Percentiles rank a stretch among this genome's conserved stretches.
These are phyloP conservation scores for Heterohyrax brucei DNA, from an alignment of 2,797 vertebrate genomes.

Conservation along the genomic window DNA sequence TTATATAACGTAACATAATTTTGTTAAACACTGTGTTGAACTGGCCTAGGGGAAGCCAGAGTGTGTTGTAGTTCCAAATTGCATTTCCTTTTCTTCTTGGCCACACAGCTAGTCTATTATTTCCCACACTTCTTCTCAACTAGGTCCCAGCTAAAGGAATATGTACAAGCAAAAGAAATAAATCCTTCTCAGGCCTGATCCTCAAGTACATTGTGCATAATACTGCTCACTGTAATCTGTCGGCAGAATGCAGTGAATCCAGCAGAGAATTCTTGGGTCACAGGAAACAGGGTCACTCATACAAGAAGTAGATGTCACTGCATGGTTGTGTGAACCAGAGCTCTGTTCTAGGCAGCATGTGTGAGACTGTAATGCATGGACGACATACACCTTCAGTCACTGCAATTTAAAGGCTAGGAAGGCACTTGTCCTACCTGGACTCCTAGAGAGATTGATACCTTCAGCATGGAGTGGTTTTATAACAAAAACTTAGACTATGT, in stretches of 20 bases:
- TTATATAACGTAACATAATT: not conserved
- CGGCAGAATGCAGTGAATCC: not conserved
- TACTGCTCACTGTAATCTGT: not conserved
- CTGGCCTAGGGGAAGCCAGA: not conserved
- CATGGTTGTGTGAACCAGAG: not conserved
- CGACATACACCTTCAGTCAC: slow-evolving; percentile 1
- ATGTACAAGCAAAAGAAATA: not conserved
- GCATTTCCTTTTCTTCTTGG: not conserved
- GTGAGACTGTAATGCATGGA: not conserved
- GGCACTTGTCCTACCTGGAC: not conserved
- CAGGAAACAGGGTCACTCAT: not conserved
- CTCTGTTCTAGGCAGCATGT: not conserved
- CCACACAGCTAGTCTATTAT: not conserved
- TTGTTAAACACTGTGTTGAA: not conserved
- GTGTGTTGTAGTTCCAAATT: not conserved
- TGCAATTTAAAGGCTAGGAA: not conserved
- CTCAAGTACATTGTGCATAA: not conserved
- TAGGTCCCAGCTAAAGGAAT: not conserved
- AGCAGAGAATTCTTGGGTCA: not conserved
- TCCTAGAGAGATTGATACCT: slow-evolving; percentile 13
- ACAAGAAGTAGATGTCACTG: not conserved
- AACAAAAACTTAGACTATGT: not conserved
- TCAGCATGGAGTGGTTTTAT: slow-evolving; percentile 19
- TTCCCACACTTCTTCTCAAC: not conserved
- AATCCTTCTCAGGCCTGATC: not conserved